phyloP scores from a whole-genome alignment of 2,113 vertebrate genomes.

The Fukomys damarensis region DNA sequence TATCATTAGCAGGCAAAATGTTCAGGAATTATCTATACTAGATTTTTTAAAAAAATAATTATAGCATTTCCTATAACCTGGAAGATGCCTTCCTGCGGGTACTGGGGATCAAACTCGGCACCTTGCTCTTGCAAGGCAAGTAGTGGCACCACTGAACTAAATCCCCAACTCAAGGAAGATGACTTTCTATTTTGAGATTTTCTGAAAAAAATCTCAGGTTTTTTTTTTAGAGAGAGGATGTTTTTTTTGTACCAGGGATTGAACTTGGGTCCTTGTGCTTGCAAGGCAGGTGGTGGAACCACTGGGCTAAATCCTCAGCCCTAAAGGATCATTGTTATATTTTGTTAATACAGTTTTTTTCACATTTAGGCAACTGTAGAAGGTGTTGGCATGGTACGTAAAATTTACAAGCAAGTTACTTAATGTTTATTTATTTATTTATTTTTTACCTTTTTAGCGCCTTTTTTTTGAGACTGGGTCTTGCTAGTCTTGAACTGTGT shows the following conservation, averaged over 20 bases:
- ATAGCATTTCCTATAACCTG: constrained; percentile 54
- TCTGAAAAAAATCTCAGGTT: constrained; percentile 45
- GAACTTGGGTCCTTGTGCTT: too few species aligned
- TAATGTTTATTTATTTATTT: constrained; percentile 43
- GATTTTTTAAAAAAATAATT: constrained; percentile 61
- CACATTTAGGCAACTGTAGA: not conserved
- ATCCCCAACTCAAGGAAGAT: too few species aligned
- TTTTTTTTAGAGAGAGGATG: not conserved
- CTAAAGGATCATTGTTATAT: not conserved
- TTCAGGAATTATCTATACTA: constrained; percentile 56
- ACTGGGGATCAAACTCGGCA: too few species aligned
- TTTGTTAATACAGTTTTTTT: constrained; percentile 41
- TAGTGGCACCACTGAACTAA: too few species aligned
- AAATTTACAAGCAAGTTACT: constrained; percentile 53
- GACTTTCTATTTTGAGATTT: constrained; percentile 37
- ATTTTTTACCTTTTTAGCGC: constrained; percentile 13
- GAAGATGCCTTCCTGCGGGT: not conserved
- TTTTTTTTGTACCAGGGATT: too few species aligned
- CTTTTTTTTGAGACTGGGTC: not conserved
- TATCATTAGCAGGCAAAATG: constrained; percentile 45
- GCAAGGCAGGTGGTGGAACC: too few species aligned
- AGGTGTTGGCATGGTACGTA: not conserved
- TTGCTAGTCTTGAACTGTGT: not conserved
- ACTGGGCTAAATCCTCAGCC: too few species aligned
- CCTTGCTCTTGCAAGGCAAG: too few species aligned